phyloP scores from a whole-genome alignment of 2,888 invertebrate species.

The Eretmocerus hayati region DNA sequence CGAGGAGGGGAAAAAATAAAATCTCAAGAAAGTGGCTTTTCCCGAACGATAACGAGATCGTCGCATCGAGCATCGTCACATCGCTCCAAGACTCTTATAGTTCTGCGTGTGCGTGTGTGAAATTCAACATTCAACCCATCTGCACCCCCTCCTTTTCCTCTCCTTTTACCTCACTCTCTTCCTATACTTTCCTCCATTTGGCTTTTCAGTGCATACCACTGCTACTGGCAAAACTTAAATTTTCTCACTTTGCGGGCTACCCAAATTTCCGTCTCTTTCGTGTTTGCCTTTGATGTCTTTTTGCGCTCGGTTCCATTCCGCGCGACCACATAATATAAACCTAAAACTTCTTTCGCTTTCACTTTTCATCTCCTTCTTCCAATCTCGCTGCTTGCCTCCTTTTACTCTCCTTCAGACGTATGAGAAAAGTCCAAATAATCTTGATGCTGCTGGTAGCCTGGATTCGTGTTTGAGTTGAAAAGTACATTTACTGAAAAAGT shows the following conservation, averaged over 20 bases:
- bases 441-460: too few relatives aligned
- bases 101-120: conserved; percentile 5
- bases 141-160: too few relatives aligned
- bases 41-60: conserved; percentile 19
- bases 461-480: too few relatives aligned
- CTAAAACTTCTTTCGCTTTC: neutral
- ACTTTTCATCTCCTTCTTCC: too few relatives aligned
- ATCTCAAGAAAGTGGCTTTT: conserved; percentile 16
- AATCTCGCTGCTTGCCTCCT: too few relatives aligned
- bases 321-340: conserved; percentile 8
- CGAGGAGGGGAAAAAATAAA: too few relatives aligned
- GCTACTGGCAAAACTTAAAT: conserved; percentile 10
- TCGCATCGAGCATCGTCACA: conserved; percentile 13
- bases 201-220: too few relatives aligned
- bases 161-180: too few relatives aligned
- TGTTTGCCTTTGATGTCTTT: conserved; percentile 14
- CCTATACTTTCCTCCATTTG: too few relatives aligned
- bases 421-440: neutral
- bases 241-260: conserved; percentile 9
- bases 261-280: conserved; percentile 8
- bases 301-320: neutral
- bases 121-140: too few relatives aligned
- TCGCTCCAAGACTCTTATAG: conserved; percentile 6
- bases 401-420: too few relatives aligned
- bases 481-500: too few relatives aligned